Evolutionary conservation across 1,140 invertebrate genomes (phyloP).

Genomic region (Aphis craccivora): DNA sequence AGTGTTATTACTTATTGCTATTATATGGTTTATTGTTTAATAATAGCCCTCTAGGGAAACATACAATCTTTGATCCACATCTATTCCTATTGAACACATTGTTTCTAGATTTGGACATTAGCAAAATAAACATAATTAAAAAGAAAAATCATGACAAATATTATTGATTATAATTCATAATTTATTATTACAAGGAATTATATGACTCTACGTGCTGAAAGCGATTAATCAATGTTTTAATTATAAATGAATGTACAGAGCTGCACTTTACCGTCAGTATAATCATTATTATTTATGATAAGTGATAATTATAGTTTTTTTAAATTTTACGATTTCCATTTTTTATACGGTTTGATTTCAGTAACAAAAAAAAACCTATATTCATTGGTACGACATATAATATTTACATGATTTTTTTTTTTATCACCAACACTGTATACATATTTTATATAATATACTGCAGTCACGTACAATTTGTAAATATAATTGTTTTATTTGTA

Average conservation of each 20-base stretch:
- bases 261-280: neutral
- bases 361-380: neutral
- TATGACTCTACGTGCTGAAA: neutral
- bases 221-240: neutral
- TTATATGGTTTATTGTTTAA: neutral
- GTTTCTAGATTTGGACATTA: neutral
- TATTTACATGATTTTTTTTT: neutral
- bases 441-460: neutral
- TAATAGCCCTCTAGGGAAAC: neutral
- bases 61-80: neutral
- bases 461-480: neutral
- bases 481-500: slow-evolving; percentile 4
- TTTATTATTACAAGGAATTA: neutral
- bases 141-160: neutral
- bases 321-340: neutral
- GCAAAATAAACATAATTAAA: neutral
- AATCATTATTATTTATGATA: neutral
- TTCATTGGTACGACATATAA: neutral
- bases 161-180: neutral
- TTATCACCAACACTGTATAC: neutral
- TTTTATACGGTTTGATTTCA: neutral
- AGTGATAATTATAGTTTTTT: neutral
- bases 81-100: neutral
- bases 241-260: neutral
- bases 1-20: neutral